Evolutionary conservation across 2,797 vertebrate genomes (phyloP), one percentile per base, ranked within the genome.

Genomic region (Mycteria americana): DNA sequence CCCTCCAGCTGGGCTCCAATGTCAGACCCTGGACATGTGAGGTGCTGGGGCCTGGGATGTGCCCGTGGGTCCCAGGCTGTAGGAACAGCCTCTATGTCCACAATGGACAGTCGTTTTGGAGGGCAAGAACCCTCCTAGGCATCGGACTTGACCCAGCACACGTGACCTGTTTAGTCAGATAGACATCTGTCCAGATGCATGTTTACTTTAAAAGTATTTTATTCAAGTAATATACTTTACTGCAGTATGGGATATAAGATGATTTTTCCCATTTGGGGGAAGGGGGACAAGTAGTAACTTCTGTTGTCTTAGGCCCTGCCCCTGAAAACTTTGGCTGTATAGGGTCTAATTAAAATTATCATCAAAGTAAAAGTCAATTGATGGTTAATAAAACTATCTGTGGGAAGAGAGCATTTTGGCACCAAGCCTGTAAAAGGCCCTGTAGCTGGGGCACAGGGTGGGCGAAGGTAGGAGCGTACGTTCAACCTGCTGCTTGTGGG

Each of bases 381-480:
- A 33, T 21, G n/a, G 41, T 54, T 77, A 60, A 76, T 28, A 50
- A 74, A 78, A 21, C 15, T 68, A 6, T 7, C 17, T 64, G 19
- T 4, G 1, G 35, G 7, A 30, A 70, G 31, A 51, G 13, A 74
- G 17, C 25, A 14, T 72, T 88, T 19, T 57, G 65, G 68, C 2
- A 3, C 10, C 24, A 37, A 41, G 24, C 17, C 11, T 51, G 33
- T 23, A 39, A 48, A 81, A 75, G 18, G 3, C 5, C 4, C 6
- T 0, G 0, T 23, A 48, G 53, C 50, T 10, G 16, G n/a, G 27
- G 33, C 25, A 11, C 1, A 23, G 57, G 13, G 25, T 86, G 60
- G 23, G 7, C 1, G 6, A 64, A 56, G 35, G 35, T 27, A 65
- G 41, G 30, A 39, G 45, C 0, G 2, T 25, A 12, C 2, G 1